These are phyloP conservation scores for Drosophila algonquin DNA, from an alignment of 2,888 invertebrate species.

Conservation along the genomic window DNA sequence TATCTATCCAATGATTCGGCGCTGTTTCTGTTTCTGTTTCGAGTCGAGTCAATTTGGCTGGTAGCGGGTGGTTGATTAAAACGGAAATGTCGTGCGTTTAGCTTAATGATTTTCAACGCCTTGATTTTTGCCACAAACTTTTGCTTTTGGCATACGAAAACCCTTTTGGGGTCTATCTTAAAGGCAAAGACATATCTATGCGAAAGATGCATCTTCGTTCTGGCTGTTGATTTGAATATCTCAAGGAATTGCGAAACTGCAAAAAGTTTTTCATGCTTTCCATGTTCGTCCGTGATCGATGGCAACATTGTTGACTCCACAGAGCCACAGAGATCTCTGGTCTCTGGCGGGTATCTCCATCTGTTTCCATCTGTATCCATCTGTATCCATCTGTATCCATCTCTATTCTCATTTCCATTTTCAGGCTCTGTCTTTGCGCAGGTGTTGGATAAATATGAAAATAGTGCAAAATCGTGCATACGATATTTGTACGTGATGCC, in stretches of 20 bases:
- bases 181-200: conserved; percentile 3
- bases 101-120: conserved; percentile 61
- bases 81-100: conserved; percentile 74
- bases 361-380: conserved; percentile 29
- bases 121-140: conserved; percentile 46
- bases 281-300: conserved; percentile 74
- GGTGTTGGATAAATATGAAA: conserved; percentile 82
- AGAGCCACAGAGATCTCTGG: conserved; percentile 5
- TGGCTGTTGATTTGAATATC: conserved; percentile 21
- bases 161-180: conserved; percentile 34
- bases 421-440: conserved; percentile 64
- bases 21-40: conserved; percentile 30
- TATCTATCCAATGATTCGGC: conserved; percentile 13
- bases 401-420: conserved; percentile 40
- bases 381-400: conserved; percentile 37
- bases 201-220: conserved; percentile 30
- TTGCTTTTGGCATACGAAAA: conserved; percentile 41
- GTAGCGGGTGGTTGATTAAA: conserved; percentile 80
- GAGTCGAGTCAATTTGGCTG: conserved; percentile 61
- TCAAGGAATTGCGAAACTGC: conserved; percentile 5
- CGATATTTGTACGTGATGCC: conserved; percentile 83
- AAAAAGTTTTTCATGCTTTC: conserved; percentile 71
- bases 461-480: conserved; percentile 83
- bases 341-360: conserved; percentile 25
- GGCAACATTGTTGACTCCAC: conserved; percentile 34